Evolutionary conservation across 1,140 invertebrate species (phyloP).

Genomic region (Stegodyphus mimosarum): DNA sequence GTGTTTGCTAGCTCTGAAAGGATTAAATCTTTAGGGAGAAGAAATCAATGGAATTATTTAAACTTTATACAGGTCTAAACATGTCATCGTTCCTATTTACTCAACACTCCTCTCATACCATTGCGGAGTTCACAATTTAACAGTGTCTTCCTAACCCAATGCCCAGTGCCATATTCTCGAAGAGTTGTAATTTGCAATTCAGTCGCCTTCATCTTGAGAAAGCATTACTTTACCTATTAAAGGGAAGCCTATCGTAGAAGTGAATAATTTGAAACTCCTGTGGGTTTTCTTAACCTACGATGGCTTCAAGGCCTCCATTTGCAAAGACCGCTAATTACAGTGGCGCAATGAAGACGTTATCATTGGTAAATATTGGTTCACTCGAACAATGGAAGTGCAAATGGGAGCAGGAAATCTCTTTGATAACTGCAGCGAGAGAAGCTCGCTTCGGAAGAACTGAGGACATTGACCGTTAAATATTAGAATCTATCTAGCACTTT

Average conservation of each 20-base stretch:
- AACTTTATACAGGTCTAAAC: too few species aligned
- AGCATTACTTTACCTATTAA: background rate
- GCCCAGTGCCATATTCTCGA: background rate
- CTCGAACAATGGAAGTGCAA: constrained; percentile 16
- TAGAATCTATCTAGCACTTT: constrained; percentile 33
- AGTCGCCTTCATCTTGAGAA: background rate
- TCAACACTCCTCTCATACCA: background rate
- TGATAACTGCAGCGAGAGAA: background rate
- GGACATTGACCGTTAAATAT: constrained; percentile 39
- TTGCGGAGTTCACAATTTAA: background rate
- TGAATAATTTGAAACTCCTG: constrained; percentile 11
- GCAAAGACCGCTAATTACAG: constrained; percentile 40
- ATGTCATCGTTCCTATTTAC: background rate
- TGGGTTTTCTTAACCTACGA: constrained; percentile 20
- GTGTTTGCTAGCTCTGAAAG: background rate
- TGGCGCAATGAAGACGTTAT: constrained; percentile 15
- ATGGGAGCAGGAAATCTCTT: constrained; percentile 18
- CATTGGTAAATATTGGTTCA: constrained; percentile 49
- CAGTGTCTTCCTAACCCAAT: background rate
- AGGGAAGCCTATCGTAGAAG: background rate
- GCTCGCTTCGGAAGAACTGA: background rate
- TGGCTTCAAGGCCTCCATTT: background rate
- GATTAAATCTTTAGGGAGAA: constrained; percentile 1
- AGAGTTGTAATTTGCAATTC: background rate
- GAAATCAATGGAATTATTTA: too few species aligned